Evolutionary conservation across 2,888 invertebrate species (phyloP).

Genomic region (Harpagoxenus sublaevis): DNA sequence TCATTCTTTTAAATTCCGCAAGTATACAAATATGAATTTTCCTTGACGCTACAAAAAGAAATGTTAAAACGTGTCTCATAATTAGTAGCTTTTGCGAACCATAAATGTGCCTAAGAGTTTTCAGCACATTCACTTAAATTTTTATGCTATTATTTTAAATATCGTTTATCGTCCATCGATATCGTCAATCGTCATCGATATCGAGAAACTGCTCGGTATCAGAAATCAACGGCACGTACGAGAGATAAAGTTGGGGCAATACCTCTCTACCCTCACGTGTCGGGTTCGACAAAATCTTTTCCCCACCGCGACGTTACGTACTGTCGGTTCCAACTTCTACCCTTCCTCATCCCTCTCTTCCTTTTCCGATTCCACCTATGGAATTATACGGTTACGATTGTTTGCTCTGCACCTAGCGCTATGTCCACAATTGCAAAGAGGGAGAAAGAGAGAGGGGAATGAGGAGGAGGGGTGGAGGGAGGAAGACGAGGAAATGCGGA

Average conservation of each 20-base stretch:
- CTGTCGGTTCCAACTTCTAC: conserved; percentile 43
- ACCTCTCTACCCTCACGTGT: conserved; percentile 61
- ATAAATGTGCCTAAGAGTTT: not conserved
- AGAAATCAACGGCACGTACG: conserved; percentile 81
- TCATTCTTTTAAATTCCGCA: not conserved
- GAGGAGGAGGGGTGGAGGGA: conserved; percentile 5
- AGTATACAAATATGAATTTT: not conserved
- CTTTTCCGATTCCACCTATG: conserved; percentile 61
- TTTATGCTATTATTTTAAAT: not conserved
- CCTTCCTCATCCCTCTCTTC: conserved; percentile 54
- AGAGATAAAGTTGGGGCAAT: conserved; percentile 80
- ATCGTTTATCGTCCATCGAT: not conserved
- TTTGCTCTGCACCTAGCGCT: conserved; percentile 76
- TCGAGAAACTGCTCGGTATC: conserved; percentile 54
- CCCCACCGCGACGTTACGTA: conserved; percentile 46
- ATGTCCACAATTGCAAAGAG: conserved; percentile 67
- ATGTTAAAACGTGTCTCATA: not conserved
- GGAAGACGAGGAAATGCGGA: conserved; percentile 26
- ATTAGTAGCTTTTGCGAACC: not conserved
- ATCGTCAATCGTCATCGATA: conserved; percentile 64
- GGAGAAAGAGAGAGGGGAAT: conserved; percentile 21
- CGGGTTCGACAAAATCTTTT: conserved; percentile 73
- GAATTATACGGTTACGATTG: conserved; percentile 77
- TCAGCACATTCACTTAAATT: not conserved
- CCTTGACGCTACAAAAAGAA: not conserved